Percentiles rank a stretch among this genome's conserved stretches.
Conservation (phyloP, 2,888 invertebrate genomes). For the Idaea dimidiata region DNA sequence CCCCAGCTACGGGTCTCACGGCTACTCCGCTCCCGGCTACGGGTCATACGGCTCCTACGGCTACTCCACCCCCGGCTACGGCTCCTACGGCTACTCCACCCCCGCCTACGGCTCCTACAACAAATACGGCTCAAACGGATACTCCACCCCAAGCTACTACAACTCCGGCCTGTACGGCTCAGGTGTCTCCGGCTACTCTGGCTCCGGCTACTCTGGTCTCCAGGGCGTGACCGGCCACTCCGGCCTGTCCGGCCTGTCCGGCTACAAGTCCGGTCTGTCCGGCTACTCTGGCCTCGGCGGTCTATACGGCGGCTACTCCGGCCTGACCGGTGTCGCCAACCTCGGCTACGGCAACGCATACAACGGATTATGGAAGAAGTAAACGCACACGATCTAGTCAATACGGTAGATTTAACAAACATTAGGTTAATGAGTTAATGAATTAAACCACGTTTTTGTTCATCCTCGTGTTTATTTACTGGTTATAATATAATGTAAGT, state of each 20-base stretch:
- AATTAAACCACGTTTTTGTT: background rate
- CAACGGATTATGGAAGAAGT: background rate
- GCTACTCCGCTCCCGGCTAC: background rate
- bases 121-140: slow-evolving; percentile 4
- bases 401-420: background rate
- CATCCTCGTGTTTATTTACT: background rate
- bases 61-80: slow-evolving; percentile 8
- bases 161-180: slow-evolving; percentile 15
- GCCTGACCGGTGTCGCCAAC: slow-evolving; percentile 14
- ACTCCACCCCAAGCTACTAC: slow-evolving; percentile 15
- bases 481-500: background rate
- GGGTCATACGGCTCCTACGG: slow-evolving; percentile 3
- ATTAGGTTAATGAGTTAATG: background rate
- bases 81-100: slow-evolving; percentile 13
- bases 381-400: background rate
- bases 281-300: slow-evolving; percentile 17
- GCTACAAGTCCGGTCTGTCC: slow-evolving; percentile 4
- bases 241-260: slow-evolving; percentile 7
- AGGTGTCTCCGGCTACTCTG: slow-evolving; percentile 9
- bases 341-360: background rate
- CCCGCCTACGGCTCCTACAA: slow-evolving; percentile 7
- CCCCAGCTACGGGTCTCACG: slow-evolving; percentile 10
- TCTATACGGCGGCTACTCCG: background rate
- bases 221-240: slow-evolving; percentile 6
- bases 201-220: slow-evolving; percentile 10